Conservation (phyloP, 2,888 invertebrate species). For the Apotomis turbidana region DNA sequence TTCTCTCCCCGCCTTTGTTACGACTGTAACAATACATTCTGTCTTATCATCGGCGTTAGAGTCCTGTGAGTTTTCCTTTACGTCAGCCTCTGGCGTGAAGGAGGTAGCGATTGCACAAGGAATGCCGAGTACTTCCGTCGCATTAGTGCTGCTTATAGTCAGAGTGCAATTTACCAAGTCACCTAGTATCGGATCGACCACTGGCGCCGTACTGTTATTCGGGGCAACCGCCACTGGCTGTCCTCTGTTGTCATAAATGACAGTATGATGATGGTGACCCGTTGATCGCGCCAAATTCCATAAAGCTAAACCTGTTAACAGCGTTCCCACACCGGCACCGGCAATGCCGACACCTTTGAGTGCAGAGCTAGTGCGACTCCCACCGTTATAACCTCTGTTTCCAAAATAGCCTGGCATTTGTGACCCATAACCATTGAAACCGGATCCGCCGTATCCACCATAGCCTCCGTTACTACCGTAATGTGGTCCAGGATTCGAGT, state of each 20-base stretch:
- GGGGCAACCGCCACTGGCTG: conserved; percentile 76
- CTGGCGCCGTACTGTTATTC: conserved; percentile 61
- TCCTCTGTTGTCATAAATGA: conserved; percentile 77
- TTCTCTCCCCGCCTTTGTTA: conserved; percentile 72
- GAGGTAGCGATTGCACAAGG: conserved; percentile 81
- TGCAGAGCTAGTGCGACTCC: conserved; percentile 66
- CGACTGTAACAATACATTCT: conserved; percentile 75
- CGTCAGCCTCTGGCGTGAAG: conserved; percentile 75
- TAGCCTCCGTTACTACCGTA: conserved; percentile 37
- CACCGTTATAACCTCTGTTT: conserved; percentile 63
- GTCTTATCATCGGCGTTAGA: conserved; percentile 66
- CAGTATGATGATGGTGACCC: conserved; percentile 71
- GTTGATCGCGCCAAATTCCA: conserved; percentile 81
- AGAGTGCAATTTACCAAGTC: conserved; percentile 77
- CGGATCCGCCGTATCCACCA: conserved; percentile 57
- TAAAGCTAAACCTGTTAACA: conserved; percentile 77
- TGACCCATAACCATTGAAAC: conserved; percentile 58
- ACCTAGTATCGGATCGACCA: conserved; percentile 68
- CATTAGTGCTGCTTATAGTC: conserved; percentile 69
- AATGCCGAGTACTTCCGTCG: conserved; percentile 76
- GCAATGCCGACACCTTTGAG: conserved; percentile 75
- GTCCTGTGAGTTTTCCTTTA: conserved; percentile 62
- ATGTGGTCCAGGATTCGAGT: conserved; percentile 56
- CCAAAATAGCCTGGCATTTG: conserved; percentile 77
- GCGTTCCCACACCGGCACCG: conserved; percentile 77